These are phyloP conservation scores for Buathra laborator DNA, from an alignment of 2,888 invertebrate genomes.

Conservation along the genomic window DNA sequence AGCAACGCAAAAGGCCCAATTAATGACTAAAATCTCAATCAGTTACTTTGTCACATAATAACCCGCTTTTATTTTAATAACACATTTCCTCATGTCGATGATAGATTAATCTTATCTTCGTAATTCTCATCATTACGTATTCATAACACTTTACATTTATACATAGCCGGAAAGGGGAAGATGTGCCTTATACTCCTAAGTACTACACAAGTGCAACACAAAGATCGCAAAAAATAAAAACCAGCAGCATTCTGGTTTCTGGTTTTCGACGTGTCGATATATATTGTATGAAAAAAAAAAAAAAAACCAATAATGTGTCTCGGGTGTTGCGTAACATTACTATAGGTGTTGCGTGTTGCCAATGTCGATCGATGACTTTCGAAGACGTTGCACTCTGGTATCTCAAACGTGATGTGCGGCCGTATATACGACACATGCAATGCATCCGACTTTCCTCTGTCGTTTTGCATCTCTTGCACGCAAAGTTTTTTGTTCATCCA, in stretches of 20 bases:
- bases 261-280: background rate
- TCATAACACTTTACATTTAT: too few species aligned
- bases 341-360: slow-evolving; percentile 48
- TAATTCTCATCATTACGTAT: too few species aligned
- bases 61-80: background rate
- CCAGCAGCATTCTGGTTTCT: background rate
- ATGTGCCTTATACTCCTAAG: too few species aligned
- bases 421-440: slow-evolving; percentile 33
- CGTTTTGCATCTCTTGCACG: slow-evolving; percentile 59
- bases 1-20: slow-evolving; percentile 4
- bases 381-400: slow-evolving; percentile 28
- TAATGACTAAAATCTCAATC: background rate
- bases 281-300: slow-evolving; percentile 11
- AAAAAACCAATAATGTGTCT: slow-evolving; percentile 2
- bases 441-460: slow-evolving; percentile 30
- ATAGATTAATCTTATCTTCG: too few species aligned
- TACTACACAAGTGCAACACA: too few species aligned
- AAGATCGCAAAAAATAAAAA: background rate
- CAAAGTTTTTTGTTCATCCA: slow-evolving; percentile 53
- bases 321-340: slow-evolving; percentile 23
- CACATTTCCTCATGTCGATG: background rate
- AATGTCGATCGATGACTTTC: slow-evolving; percentile 60
- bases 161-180: too few species aligned
- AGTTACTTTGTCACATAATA: background rate
- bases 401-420: slow-evolving; percentile 12